These are phyloP conservation scores for Portevinia maculata DNA, from an alignment of 2,888 invertebrate species.

Conservation along the genomic window DNA sequence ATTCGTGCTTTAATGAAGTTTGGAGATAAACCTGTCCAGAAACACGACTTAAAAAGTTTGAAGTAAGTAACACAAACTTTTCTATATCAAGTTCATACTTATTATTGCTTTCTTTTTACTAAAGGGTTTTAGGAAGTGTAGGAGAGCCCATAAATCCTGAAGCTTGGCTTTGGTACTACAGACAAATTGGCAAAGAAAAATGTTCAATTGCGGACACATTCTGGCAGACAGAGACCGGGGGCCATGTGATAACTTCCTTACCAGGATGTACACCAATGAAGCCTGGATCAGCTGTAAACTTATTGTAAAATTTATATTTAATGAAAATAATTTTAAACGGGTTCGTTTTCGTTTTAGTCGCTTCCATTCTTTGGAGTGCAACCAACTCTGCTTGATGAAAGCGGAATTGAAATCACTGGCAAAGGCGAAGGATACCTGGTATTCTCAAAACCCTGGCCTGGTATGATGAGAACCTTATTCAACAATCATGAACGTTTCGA, in stretches of 20 bases:
- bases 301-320: not conserved
- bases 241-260: constrained; percentile 97
- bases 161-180: constrained; percentile 98
- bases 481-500: constrained; percentile 95
- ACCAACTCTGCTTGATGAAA: constrained; percentile 93
- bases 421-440: constrained; percentile 97
- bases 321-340: not conserved
- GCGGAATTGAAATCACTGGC: constrained; percentile 92
- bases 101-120: constrained; percentile 63
- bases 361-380: constrained; percentile 99
- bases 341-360: constrained; percentile 84
- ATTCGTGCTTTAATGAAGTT: constrained; percentile 98
- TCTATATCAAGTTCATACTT: not conserved
- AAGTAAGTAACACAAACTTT: constrained; percentile 77
- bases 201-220: constrained; percentile 99
- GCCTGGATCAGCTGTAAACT: constrained; percentile 96
- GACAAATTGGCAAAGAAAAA: constrained; percentile 89
- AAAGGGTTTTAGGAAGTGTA: constrained; percentile 96
- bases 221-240: constrained; percentile 99
- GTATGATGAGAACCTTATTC: constrained; percentile 97
- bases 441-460: constrained; percentile 98
- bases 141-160: constrained; percentile 99
- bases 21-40: constrained; percentile 92
- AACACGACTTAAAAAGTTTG: constrained; percentile 83
- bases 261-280: constrained; percentile 99